These are phyloP conservation scores for Drosophila miranda DNA, from an alignment of 1,140 invertebrate species.

Conservation along the genomic window DNA sequence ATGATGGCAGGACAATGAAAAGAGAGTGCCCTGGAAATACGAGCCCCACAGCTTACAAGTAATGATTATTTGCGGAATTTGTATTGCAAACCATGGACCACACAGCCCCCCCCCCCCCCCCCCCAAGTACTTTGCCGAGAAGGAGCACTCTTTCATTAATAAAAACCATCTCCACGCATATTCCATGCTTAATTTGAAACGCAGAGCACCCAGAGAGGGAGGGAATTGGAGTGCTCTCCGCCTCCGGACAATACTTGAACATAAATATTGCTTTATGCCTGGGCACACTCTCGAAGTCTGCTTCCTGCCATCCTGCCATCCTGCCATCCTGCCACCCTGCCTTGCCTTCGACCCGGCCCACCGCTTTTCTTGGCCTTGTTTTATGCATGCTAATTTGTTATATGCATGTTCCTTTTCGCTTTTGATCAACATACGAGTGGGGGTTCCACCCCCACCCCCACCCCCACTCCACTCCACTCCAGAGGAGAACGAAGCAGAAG, in stretches of 20 bases:
- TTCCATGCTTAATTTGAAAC: constrained; percentile 67
- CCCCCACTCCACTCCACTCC: not conserved
- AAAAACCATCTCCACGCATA: constrained; percentile 61
- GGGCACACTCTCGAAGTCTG: constrained; percentile 13
- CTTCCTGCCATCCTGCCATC: too few relatives aligned
- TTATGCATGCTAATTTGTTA: constrained; percentile 77
- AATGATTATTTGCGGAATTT: constrained; percentile 63
- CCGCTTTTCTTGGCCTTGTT: constrained; percentile 40
- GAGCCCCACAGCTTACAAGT: constrained; percentile 8
- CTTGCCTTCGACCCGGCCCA: not conserved
- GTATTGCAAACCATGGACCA: constrained; percentile 33
- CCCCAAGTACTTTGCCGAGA: not conserved
- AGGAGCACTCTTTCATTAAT: constrained; percentile 50
- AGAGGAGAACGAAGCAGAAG: constrained; percentile 1
- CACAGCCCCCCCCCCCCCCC: too few relatives aligned
- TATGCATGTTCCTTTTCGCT: constrained; percentile 62
- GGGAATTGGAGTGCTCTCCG: constrained; percentile 16
- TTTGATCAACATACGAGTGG: constrained; percentile 54
- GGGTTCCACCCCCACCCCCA: too few relatives aligned
- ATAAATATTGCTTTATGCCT: constrained; percentile 73
- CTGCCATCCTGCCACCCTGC: too few relatives aligned
- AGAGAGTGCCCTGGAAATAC: not conserved
- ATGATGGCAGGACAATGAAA: not conserved
- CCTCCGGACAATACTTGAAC: constrained; percentile 47
- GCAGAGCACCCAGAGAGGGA: not conserved